Evolutionary conservation across 2,888 invertebrate genomes (phyloP), one percentile per base, ranked within the genome.

Genomic region (Cephus rjabovi): DNA sequence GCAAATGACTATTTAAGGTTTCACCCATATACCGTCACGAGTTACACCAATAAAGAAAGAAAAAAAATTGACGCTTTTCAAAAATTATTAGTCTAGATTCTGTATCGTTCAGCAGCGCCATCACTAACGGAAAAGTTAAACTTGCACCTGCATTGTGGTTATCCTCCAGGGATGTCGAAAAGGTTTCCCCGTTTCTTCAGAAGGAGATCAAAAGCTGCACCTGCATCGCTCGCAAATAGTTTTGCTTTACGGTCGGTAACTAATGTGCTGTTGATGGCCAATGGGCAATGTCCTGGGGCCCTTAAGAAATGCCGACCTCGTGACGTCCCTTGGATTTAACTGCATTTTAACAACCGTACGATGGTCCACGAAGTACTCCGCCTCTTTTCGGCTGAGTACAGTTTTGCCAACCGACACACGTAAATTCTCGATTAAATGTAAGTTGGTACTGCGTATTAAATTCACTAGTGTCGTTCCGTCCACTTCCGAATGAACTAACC

Each of bases 141-240:
- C 15, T 75, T 82, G 83, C 83, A 83, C 81, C 83, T 81, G 83
- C 81, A 79, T 56, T 23, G 56, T 15, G 56, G 56, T 56, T 23
- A 56, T 56, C 9, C 56, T 56, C 56, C 23, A 77, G 77, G 69
- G 76, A 30, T 74, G 31, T 74, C 74, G 35, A 34, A 74, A 74
- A 74, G 74, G 74, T 30, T 70, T 71, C 71, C 33, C 71, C 31
- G 12, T 34, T 31, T 31, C 71, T 71, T 34, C 71, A 31, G 71
- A 30, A 30, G 12, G 71, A 33, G 71, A 33, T 34, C 71, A 4
- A 34, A 34, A 31, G 71, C 31, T 70, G 76, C 81, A 81, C 78
- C 82, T 40, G 77, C 77, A 68, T 76, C 76, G 69, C 83, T 81
- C 81, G 84, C 83, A 83, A 84, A 83, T 83, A 83, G 81, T 84